phyloP scores from a whole-genome alignment of 2,113 vertebrate species.

The Glaucomys volans region DNA sequence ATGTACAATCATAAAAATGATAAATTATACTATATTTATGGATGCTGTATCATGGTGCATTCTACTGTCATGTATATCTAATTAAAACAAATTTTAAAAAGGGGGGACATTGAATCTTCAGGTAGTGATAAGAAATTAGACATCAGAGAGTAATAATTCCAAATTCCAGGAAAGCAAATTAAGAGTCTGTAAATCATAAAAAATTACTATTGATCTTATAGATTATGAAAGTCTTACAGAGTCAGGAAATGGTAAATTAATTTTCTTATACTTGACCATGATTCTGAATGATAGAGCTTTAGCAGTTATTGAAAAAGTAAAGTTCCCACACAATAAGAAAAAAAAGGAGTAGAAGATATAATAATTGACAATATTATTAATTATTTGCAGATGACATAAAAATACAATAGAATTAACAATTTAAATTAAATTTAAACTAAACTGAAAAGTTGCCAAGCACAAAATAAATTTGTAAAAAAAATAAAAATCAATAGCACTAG shows the following conservation, averaged over 20 bases:
- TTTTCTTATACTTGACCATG: neutral
- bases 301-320: neutral
- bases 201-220: neutral
- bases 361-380: neutral
- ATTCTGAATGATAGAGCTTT: conserved; percentile 12
- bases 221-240: neutral
- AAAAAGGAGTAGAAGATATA: conserved; percentile 21
- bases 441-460: neutral
- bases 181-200: neutral
- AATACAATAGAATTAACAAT: conserved; percentile 33
- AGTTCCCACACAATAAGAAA: neutral
- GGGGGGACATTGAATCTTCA: neutral
- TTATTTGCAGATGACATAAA: neutral
- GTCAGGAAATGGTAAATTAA: neutral
- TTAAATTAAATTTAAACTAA: too few species aligned
- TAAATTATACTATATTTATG: too few species aligned
- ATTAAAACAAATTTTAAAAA: too few species aligned
- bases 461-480: neutral
- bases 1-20: too few species aligned
- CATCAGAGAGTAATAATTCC: neutral
- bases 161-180: conserved; percentile 28
- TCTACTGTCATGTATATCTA: too few species aligned
- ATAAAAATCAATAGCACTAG: neutral
- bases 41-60: too few species aligned
- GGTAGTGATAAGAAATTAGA: neutral